Evolutionary conservation across 1,140 invertebrate species (phyloP).

Genomic region (Laupala kohalensis): DNA sequence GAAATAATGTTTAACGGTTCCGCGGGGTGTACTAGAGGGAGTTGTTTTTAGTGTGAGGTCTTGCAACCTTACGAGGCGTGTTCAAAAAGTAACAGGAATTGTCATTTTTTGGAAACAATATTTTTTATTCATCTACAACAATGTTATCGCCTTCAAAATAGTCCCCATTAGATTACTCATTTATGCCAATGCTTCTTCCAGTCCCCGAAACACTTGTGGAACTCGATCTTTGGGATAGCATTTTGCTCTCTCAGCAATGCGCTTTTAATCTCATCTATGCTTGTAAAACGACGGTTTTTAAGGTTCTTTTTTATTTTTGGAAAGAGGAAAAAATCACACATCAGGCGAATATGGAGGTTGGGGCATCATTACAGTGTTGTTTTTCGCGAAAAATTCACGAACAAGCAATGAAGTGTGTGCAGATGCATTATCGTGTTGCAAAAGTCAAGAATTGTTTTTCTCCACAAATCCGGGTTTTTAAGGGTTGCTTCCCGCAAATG

Average conservation of each 20-base stretch:
- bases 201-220: neutral
- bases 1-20: too few species aligned
- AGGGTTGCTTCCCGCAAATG: too few species aligned
- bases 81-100: too few species aligned
- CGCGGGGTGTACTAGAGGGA: too few species aligned
- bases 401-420: constrained; percentile 19
- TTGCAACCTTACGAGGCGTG: too few species aligned
- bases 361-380: constrained; percentile 19
- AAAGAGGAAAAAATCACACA: neutral
- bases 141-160: constrained; percentile 3
- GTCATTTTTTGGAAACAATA: too few species aligned
- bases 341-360: constrained; percentile 18
- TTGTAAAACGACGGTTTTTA: too few species aligned
- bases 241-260: too few species aligned
- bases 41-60: too few species aligned
- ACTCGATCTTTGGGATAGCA: neutral
- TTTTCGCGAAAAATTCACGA: constrained; percentile 18
- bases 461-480: constrained; percentile 16
- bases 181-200: constrained; percentile 1
- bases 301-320: too few species aligned
- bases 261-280: neutral
- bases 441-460: constrained; percentile 28
- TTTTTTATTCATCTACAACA: too few species aligned
- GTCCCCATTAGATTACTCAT: neutral
- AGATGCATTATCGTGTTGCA: constrained; percentile 26